phyloP scores from a whole-genome alignment of 2,113 vertebrate species.

The Nibea coibor region DNA sequence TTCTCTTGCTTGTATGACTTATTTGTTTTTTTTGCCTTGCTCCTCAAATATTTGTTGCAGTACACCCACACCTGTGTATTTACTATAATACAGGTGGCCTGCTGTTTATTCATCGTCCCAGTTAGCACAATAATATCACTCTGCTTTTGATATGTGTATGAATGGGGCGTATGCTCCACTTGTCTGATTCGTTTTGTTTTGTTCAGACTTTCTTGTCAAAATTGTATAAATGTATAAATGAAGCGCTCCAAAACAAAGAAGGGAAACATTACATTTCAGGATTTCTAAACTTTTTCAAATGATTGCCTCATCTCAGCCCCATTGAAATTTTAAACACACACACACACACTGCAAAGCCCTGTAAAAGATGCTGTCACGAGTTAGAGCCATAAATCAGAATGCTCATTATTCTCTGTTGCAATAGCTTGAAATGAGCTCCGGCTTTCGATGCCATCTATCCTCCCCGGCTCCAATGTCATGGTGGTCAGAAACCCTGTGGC shows the following conservation, averaged over 20 bases:
- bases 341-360: neutral
- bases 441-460: conserved; percentile 22
- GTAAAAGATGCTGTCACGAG: conserved; percentile 14
- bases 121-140: too few relatives aligned
- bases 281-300: conserved; percentile 7
- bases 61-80: neutral
- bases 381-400: conserved; percentile 28
- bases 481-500: conserved; percentile 45
- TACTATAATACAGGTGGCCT: neutral
- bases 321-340: conserved; percentile 8
- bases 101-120: neutral
- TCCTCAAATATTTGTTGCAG: neutral
- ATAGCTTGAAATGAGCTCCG: conserved; percentile 48
- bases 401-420: conserved; percentile 62
- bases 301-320: conserved; percentile 33
- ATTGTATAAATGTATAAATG: neutral
- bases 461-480: conserved; percentile 32
- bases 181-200: neutral
- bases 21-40: too few relatives aligned
- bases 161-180: neutral
- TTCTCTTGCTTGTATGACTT: too few relatives aligned
- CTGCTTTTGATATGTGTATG: neutral
- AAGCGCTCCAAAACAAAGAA: neutral
- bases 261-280: conserved; percentile 5
- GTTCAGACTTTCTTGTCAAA: neutral